phyloP scores from a whole-genome alignment of 2,888 invertebrate genomes.

The Thymelicus acteon region DNA sequence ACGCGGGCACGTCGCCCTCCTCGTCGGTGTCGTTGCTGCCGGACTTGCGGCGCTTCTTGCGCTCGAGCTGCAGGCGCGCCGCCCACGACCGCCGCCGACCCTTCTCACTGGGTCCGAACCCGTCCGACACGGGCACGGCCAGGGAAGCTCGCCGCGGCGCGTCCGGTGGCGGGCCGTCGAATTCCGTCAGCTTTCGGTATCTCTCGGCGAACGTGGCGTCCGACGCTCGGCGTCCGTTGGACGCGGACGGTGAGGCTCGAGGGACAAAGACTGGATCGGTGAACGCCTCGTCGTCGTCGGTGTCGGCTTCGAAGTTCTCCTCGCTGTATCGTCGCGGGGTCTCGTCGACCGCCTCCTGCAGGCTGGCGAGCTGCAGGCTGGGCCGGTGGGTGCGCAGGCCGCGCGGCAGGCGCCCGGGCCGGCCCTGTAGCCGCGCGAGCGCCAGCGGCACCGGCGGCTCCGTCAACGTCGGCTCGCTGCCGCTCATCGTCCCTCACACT shows the following conservation, averaged over 20 bases:
- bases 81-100: slow-evolving; percentile 88
- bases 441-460: slow-evolving; percentile 81
- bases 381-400: slow-evolving; percentile 71
- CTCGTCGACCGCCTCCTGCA: slow-evolving; percentile 76
- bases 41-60: slow-evolving; percentile 84
- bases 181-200: slow-evolving; percentile 75
- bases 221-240: slow-evolving; percentile 78
- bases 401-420: slow-evolving; percentile 63
- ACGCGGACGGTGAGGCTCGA: slow-evolving; percentile 56
- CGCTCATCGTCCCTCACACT: slow-evolving; percentile 63
- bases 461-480: slow-evolving; percentile 73
- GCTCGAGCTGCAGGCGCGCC: slow-evolving; percentile 79
- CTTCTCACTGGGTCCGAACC: slow-evolving; percentile 72
- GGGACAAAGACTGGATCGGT: slow-evolving; percentile 60
- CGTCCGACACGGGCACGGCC: slow-evolving; percentile 69
- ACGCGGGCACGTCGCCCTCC: slow-evolving; percentile 72
- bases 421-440: slow-evolving; percentile 70
- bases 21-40: slow-evolving; percentile 76
- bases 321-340: slow-evolving; percentile 74
- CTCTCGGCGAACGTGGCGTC: slow-evolving; percentile 77
- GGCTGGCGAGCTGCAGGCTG: slow-evolving; percentile 75
- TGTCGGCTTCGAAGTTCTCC: slow-evolving; percentile 64
- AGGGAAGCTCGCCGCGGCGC: slow-evolving; percentile 76
- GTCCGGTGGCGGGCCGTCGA: slow-evolving; percentile 73
- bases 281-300: slow-evolving; percentile 75